These are phyloP conservation scores for Heliothis virescens DNA, from an alignment of 1,140 invertebrate species.

Conservation along the genomic window DNA sequence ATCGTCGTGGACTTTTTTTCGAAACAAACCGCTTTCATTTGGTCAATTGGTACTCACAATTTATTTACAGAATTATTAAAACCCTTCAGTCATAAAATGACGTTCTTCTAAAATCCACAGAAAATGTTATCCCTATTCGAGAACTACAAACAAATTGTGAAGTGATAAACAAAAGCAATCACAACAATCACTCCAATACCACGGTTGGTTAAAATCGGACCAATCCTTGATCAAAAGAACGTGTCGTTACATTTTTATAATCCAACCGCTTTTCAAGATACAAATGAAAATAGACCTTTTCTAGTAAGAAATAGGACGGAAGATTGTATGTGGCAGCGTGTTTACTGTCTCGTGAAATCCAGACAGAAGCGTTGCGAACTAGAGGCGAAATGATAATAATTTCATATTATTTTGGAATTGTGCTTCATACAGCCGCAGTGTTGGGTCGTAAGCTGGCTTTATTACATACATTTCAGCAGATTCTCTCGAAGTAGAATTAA, in stretches of 20 bases:
- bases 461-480: slow-evolving; percentile 51
- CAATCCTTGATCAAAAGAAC: slow-evolving; percentile 41
- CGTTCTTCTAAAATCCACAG: too few species aligned
- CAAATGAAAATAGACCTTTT: slow-evolving; percentile 10
- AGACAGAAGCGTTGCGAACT: slow-evolving; percentile 48
- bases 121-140: neutral
- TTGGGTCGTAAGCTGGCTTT: slow-evolving; percentile 52
- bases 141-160: slow-evolving; percentile 22
- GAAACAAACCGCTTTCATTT: too few species aligned
- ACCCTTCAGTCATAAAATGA: too few species aligned
- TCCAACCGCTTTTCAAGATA: neutral
- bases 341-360: slow-evolving; percentile 51
- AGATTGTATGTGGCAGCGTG: slow-evolving; percentile 1
- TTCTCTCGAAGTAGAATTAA: slow-evolving; percentile 48
- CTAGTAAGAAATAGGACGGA: slow-evolving; percentile 9
- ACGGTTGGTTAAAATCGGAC: slow-evolving; percentile 38
- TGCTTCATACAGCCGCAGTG: slow-evolving; percentile 45
- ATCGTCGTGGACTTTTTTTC: neutral
- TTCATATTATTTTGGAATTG: slow-evolving; percentile 61
- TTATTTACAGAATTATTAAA: too few species aligned
- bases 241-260: slow-evolving; percentile 30
- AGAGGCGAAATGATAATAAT: slow-evolving; percentile 60
- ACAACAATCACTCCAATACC: slow-evolving; percentile 38
- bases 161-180: slow-evolving; percentile 41
- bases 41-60: too few species aligned